A percentile compares a stretch with the other conserved stretches of the same genome.
Conservation (phyloP, 2,797 vertebrate genomes). For the Parauchenoglanis ngamensis region DNA sequence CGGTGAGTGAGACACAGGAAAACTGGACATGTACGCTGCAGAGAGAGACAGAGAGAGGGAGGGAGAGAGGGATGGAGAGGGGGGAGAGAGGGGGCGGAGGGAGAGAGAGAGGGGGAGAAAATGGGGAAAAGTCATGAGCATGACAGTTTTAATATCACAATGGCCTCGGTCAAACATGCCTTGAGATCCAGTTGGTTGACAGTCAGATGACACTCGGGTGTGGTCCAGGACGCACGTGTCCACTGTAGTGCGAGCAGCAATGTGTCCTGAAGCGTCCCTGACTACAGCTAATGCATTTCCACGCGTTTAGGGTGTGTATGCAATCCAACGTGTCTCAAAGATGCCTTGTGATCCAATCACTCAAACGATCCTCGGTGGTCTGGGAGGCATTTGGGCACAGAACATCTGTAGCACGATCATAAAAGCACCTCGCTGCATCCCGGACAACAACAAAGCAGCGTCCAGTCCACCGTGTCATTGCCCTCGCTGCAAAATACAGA, state of each 20-base stretch:
- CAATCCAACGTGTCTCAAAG: too few species aligned
- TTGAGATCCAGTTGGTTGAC: background rate
- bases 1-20: slow-evolving; percentile 28
- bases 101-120: background rate
- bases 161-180: background rate
- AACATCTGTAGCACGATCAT: too few species aligned
- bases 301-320: too few species aligned
- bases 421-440: too few species aligned
- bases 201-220: background rate
- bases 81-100: background rate
- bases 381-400: too few species aligned
- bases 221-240: background rate
- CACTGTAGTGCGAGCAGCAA: too few species aligned
- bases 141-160: background rate
- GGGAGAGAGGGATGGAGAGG: background rate
- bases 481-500: too few species aligned
- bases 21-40: slow-evolving; percentile 43
- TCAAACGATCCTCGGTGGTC: too few species aligned
- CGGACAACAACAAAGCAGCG: too few species aligned
- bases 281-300: too few species aligned
- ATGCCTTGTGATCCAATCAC: too few species aligned
- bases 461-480: too few species aligned
- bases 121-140: background rate
- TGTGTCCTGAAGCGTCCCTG: background rate
- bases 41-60: background rate